Evolutionary conservation across 2,888 invertebrate species (phyloP).

Genomic region (Cosmopolites sordidus): DNA sequence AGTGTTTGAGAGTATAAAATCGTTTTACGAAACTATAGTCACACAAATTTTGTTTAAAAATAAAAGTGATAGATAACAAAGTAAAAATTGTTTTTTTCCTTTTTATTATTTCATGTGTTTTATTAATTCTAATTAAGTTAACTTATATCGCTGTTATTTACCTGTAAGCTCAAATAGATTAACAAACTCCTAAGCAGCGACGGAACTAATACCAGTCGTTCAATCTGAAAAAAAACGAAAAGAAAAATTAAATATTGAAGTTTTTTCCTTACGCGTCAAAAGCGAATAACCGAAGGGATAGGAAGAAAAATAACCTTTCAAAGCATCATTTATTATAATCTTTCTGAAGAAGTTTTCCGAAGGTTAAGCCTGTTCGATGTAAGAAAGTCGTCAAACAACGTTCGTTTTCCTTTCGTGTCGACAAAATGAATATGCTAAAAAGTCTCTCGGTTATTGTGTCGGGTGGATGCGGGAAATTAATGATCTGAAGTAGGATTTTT

Average conservation of each 20-base stretch:
- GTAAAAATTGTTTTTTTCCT: not conserved
- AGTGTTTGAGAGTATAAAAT: too few relatives aligned
- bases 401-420: not conserved
- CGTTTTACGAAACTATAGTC: too few relatives aligned
- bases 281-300: too few relatives aligned
- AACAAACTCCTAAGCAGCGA: constrained; percentile 75
- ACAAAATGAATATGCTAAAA: not conserved
- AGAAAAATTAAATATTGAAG: too few relatives aligned
- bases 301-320: too few relatives aligned
- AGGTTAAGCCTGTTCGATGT: too few relatives aligned
- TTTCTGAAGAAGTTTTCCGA: too few relatives aligned
- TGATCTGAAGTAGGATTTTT: not conserved
- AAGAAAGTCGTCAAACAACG: not conserved
- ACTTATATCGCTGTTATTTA: constrained; percentile 31
- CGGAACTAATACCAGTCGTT: constrained; percentile 80
- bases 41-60: too few relatives aligned
- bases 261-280: too few relatives aligned
- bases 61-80: too few relatives aligned
- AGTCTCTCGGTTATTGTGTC: not conserved
- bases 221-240: constrained; percentile 60
- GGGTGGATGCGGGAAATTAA: not conserved
- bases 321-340: too few relatives aligned
- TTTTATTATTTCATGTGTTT: not conserved
- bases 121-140: not conserved
- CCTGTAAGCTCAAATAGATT: constrained; percentile 64